phyloP scores from a whole-genome alignment of 1,140 invertebrate species.

The Idris sp. region DNA sequence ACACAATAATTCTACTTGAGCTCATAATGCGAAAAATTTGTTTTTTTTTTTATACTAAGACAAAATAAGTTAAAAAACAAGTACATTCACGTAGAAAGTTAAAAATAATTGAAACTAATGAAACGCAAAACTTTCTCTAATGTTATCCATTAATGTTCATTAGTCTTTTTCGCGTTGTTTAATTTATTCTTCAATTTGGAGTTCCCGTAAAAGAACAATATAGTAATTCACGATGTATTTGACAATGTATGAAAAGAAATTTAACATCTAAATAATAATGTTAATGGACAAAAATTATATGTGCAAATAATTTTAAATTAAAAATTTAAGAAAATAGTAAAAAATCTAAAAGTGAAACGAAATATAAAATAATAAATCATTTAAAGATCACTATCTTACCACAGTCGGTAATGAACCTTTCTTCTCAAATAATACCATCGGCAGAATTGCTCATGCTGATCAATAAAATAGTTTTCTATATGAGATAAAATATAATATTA shows the following conservation, averaged over 20 bases:
- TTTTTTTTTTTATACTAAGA: no score
- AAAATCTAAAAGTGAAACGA: no score
- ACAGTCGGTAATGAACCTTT: slow-evolving; percentile 27
- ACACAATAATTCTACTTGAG: no score
- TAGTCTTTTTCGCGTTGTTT: slow-evolving; percentile 1
- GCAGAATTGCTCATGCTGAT: slow-evolving; percentile 16
- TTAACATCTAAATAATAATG: no score
- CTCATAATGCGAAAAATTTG: no score
- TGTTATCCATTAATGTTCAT: slow-evolving; percentile 31
- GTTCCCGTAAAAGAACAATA: neutral
- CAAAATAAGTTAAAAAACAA: slow-evolving; percentile 1
- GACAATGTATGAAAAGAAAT: no score
- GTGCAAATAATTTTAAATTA: no score
- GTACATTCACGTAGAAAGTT: neutral
- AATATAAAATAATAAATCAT: no score
- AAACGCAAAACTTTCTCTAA: slow-evolving; percentile 26
- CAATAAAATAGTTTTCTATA: slow-evolving; percentile 32
- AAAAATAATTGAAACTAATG: slow-evolving; percentile 34
- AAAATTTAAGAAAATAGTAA: no score
- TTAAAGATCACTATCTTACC: no score
- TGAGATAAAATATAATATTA: neutral
- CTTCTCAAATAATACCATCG: slow-evolving; percentile 12
- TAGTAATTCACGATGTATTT: no score
- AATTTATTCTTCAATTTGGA: neutral
- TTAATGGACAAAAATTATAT: no score